These are phyloP conservation scores for Diachrysia chrysitis DNA, from an alignment of 2,888 invertebrate species.

Conservation along the genomic window DNA sequence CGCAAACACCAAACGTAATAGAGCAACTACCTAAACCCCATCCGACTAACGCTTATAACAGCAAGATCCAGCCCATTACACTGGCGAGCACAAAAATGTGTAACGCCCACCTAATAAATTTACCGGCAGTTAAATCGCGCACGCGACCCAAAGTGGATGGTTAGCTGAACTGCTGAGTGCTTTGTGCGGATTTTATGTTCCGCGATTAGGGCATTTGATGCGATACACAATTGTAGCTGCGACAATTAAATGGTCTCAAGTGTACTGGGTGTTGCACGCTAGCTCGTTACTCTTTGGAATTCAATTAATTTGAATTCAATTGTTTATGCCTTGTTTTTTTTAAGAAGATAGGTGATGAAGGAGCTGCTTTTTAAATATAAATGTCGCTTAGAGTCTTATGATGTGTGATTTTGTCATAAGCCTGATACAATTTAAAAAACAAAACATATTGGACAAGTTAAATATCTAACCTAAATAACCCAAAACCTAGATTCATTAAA, in stretches of 20 bases:
- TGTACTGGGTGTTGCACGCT: slow-evolving; percentile 38
- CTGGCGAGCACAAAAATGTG: slow-evolving; percentile 65
- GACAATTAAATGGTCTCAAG: slow-evolving; percentile 52
- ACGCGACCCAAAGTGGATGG: slow-evolving; percentile 63
- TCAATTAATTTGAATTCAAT: slow-evolving; percentile 8
- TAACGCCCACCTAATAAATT: slow-evolving; percentile 71
- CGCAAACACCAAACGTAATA: slow-evolving; percentile 1
- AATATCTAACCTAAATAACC: too few relatives aligned
- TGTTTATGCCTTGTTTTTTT: background rate
- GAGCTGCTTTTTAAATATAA: too few relatives aligned
- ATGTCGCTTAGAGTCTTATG: too few relatives aligned
- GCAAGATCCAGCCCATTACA: slow-evolving; percentile 59
- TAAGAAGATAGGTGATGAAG: background rate
- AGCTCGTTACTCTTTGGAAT: slow-evolving; percentile 13
- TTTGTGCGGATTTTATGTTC: slow-evolving; percentile 64
- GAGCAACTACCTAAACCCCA: slow-evolving; percentile 7
- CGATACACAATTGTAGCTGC: slow-evolving; percentile 47
- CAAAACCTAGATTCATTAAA: too few relatives aligned
- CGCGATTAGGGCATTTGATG: slow-evolving; percentile 57
- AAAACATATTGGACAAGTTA: too few relatives aligned
- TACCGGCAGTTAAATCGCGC: slow-evolving; percentile 66
- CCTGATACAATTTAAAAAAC: too few relatives aligned
- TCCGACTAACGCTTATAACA: slow-evolving; percentile 57
- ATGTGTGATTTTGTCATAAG: too few relatives aligned
- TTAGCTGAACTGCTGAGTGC: slow-evolving; percentile 59